Evolutionary conservation across 1,140 invertebrate genomes (phyloP), one percentile per base, ranked within the genome.

Genomic region (Scaptomyza pallida): DNA sequence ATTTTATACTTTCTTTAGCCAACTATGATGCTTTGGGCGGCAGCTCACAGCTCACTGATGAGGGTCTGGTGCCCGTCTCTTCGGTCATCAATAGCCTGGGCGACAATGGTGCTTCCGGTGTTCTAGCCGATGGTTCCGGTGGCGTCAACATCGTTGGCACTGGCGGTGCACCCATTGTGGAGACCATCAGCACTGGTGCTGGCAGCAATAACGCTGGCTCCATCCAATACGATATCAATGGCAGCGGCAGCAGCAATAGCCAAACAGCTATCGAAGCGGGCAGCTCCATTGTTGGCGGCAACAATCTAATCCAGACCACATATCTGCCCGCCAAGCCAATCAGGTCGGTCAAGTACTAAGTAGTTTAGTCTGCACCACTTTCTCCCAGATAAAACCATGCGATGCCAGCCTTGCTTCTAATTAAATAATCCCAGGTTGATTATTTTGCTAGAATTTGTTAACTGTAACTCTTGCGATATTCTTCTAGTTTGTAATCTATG

Each of bases 261-360:
- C 19, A 30, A 10, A 19, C 45, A n/a, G 4, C 50, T 9, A 13
- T 52, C 8, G 51, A 48, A 37, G 52, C 57, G 61, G 35, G 37
- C 55, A 69, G 17, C 21, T 43, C 59, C 12, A 23, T 43, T 23
- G 48, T 43, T 0, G 77, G 82, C 0, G 77, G 82, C 50, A 81
- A 56, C 61, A 77, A 91, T 91, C 13, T 89, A 83, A 35, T 83
- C 74, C 65, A 91, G 91, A 63, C 91, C 89, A 64, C 91, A 75
- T 57, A 92, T 30, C 54, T 89, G 78, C 86, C 86, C 40, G 40
- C 62, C 17, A 72, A 75, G 72, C 80, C 80, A n/a, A 78, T 83
- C 40, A 67, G 80, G 12, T 71, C 68, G 35, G 68, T 57, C 30
- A 83, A 83, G 80, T 83, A 86, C 48, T 59, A 21, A 35, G 19